These are phyloP conservation scores for Procambarus clarkii DNA, from an alignment of 1,140 invertebrate genomes.

Conservation along the genomic window DNA sequence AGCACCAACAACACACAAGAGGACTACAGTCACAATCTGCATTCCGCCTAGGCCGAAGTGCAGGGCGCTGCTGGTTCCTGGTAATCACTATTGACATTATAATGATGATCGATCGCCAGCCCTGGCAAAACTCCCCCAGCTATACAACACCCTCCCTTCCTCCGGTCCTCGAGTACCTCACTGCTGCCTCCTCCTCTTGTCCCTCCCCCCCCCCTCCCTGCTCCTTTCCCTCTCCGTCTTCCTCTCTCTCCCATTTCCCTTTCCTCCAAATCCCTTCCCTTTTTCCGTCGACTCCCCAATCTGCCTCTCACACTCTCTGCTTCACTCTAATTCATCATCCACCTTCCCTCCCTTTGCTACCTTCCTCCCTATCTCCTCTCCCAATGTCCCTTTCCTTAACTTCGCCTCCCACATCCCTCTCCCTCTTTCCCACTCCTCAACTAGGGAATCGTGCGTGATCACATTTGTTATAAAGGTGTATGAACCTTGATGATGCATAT, in stretches of 20 bases:
- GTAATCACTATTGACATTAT: slow-evolving; percentile 66
- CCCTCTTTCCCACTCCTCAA: too few species aligned
- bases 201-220: not conserved
- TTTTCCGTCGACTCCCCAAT: too few species aligned
- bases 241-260: not conserved
- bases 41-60: not conserved
- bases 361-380: not conserved
- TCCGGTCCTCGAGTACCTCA: too few species aligned
- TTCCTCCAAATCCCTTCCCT: too few species aligned
- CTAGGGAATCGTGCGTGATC: too few species aligned
- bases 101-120: slow-evolving; percentile 49
- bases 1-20: not conserved
- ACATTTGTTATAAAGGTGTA: too few species aligned
- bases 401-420: too few species aligned
- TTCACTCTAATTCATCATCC: not conserved
- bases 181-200: not conserved
- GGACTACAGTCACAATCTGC: not conserved
- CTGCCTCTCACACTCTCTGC: too few species aligned
- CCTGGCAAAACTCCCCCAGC: slow-evolving; percentile 32
- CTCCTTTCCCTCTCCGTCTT: not conserved
- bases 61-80: slow-evolving; percentile 13
- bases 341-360: not conserved
- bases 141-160: not conserved
- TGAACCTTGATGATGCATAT: too few species aligned
- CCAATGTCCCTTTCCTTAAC: too few species aligned